Conservation (phyloP, 2,888 invertebrate genomes). For the Polymixis flavicincta region DNA sequence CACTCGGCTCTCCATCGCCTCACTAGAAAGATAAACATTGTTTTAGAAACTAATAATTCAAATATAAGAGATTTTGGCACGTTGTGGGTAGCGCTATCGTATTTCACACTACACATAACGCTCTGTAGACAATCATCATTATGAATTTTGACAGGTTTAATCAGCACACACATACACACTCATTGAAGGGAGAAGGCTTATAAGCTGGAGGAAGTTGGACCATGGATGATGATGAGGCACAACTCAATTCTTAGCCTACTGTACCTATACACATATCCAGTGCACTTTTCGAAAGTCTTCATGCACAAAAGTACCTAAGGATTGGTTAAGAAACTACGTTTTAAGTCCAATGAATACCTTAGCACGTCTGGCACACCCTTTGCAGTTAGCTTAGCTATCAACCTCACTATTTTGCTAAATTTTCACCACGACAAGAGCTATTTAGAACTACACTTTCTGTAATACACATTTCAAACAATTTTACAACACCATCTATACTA, state of each 20-base stretch:
- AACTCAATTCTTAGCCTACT: neutral
- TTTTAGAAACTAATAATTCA: neutral
- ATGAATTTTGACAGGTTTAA: neutral
- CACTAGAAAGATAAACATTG: conserved; percentile 63
- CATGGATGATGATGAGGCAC: neutral
- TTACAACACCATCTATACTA: neutral
- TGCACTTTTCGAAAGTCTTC: neutral
- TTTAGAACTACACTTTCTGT: neutral
- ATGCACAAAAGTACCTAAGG: neutral
- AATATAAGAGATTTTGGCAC: neutral
- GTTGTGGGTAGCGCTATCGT: neutral
- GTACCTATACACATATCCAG: neutral
- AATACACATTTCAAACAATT: conserved; percentile 35
- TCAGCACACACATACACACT: neutral
- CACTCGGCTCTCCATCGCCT: conserved; percentile 96
- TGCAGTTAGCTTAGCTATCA: neutral
- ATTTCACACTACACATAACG: neutral
- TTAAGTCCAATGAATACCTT: conserved; percentile 18
- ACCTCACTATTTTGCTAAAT: neutral
- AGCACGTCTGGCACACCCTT: neutral
- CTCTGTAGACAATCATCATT: neutral
- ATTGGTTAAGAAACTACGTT: neutral
- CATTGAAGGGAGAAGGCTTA: neutral
- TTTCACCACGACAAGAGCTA: neutral
- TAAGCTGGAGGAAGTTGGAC: neutral